Conservation (phyloP, 2,888 invertebrate species). For the Lithophane ornitopus region DNA sequence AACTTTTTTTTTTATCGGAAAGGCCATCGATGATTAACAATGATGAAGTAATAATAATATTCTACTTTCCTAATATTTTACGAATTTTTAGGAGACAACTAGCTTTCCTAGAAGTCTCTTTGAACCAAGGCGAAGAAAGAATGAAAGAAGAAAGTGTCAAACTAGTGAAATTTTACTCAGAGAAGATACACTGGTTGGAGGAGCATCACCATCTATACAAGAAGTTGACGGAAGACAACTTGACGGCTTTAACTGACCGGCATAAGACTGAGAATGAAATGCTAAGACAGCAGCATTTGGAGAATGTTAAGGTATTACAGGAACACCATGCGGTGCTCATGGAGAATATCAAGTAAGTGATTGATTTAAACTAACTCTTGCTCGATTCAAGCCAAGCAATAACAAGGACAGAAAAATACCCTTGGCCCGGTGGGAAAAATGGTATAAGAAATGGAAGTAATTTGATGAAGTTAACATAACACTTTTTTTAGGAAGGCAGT, state of each 20-base stretch:
- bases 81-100: slow-evolving; percentile 89
- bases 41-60: not conserved
- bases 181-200: slow-evolving; percentile 88
- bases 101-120: slow-evolving; percentile 89
- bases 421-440: not conserved
- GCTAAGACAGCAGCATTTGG: slow-evolving; percentile 86
- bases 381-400: not conserved
- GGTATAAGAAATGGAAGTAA: not conserved
- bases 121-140: slow-evolving; percentile 90
- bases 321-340: slow-evolving; percentile 89
- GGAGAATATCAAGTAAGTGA: slow-evolving; percentile 89
- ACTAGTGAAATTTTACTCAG: slow-evolving; percentile 86
- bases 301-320: slow-evolving; percentile 83
- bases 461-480: not conserved
- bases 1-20: not conserved
- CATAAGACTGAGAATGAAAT: slow-evolving; percentile 85
- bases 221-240: slow-evolving; percentile 89
- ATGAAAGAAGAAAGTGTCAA: slow-evolving; percentile 91
- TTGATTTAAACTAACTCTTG: not conserved
- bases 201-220: slow-evolving; percentile 88
- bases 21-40: slow-evolving; percentile 1
- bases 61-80: not conserved
- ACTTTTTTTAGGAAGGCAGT: slow-evolving; percentile 85
- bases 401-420: not conserved
- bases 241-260: slow-evolving; percentile 85